Evolutionary conservation across 2,797 vertebrate species (phyloP), one percentile per base, ranked within the genome.

Genomic region (Uromys caudimaculatus): DNA sequence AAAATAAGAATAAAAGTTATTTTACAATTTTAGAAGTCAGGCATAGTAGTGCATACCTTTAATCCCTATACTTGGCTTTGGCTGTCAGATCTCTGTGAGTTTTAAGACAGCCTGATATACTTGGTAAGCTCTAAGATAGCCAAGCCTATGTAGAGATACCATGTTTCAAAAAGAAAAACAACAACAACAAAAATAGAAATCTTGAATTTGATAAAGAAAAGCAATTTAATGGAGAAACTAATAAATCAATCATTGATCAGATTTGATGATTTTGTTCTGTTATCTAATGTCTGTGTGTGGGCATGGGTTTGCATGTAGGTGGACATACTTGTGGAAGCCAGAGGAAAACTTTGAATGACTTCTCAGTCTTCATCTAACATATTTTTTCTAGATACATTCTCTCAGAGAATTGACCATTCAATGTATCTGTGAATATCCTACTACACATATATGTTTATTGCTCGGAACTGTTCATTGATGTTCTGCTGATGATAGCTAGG

Each of bases 151-250:
- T 35, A 50, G 16, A 84, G 3, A 64, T 47, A 64, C 9, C 29
- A 5, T 84, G 29, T 64, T 44, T 64, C 41, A 47, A 47, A 64
- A 64, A 47, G 27, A 47, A 82, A 58, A 81, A 23, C 16, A 79
- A 79, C 9, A 52, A 56, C 35, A 79, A 81, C 9, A 32, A 60
- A 47, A 32, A 64, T 13, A 32, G 82, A 29, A 88, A 84, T 11
- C 29, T 85, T 84, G 44, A n/a, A 52, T 88, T 93, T 93, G n/a
- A 85, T 75, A 73, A 83, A 35, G 11, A 60, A 83, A 67, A 85
- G 3, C 24, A 81, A 56, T 86, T 67, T 88, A 64, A 87, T 44
- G 19, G 73, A 69, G 24, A 79, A 93, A 76, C 29, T 1, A 83
- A 88, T 56, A 16, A 78, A 16, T 60, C 47, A 89, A 47, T 89